Evolutionary conservation across 2,797 vertebrate genomes (phyloP).

Genomic region (Anguilla obscura): DNA sequence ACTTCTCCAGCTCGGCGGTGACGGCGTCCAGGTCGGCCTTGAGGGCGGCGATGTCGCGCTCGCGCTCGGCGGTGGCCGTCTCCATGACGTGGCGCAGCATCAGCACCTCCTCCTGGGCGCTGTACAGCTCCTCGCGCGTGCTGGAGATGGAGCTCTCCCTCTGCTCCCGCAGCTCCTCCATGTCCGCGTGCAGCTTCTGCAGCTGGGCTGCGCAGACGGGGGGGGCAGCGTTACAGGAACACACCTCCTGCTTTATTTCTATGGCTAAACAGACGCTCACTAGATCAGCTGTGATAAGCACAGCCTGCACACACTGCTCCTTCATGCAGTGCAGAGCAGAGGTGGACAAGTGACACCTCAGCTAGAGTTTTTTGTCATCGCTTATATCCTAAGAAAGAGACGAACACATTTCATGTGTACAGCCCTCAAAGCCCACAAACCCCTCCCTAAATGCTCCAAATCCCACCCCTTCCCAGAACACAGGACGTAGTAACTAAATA

Average conservation of each 20-base stretch:
- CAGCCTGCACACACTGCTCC: too few species aligned
- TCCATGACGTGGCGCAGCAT: constrained; percentile 86
- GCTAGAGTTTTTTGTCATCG: too few species aligned
- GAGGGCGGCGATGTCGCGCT: constrained; percentile 80
- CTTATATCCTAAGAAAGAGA: too few species aligned
- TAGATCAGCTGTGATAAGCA: too few species aligned
- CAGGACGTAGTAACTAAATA: neutral
- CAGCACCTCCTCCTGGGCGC: constrained; percentile 88
- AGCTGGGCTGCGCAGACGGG: constrained; percentile 77
- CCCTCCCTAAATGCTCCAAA: too few species aligned
- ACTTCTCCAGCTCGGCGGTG: constrained; percentile 82
- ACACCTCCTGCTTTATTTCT: neutral
- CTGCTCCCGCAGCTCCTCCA: constrained; percentile 87
- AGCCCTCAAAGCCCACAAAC: too few species aligned
- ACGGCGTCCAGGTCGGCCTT: constrained; percentile 82
- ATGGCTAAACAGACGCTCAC: neutral
- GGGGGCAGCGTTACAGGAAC: neutral
- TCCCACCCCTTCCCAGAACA: neutral
- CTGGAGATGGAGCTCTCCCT: constrained; percentile 86
- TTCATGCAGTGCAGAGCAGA: too few species aligned
- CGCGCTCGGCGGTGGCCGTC: constrained; percentile 78
- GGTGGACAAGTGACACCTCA: too few species aligned
- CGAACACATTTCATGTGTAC: too few species aligned
- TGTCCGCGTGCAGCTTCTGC: constrained; percentile 85
- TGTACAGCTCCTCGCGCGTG: constrained; percentile 84